Base-by-base conservation (phyloP, 2,113 vertebrate species). In the Osmerus mordax region DNA sequence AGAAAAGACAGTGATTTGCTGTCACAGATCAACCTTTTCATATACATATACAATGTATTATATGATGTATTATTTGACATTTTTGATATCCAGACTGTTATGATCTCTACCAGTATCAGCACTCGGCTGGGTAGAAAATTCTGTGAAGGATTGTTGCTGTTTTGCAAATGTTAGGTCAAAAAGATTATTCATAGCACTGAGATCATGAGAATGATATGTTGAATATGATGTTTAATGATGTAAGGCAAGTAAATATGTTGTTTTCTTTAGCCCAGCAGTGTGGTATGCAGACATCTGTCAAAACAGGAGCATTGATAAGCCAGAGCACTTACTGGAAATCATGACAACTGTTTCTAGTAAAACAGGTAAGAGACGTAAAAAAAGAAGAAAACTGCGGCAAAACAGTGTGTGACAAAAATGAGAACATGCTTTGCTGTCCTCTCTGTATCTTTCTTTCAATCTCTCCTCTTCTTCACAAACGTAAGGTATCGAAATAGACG, bases 241-340 rank as follows among this genome's bases (percentile, higher is more conserved):
- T 16, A 16, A 23, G 14, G n/a, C 15, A 56, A 56, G n/a, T 9
- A 56, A 18, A 19, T 16, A 56, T 16, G 15, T 72, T 68, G 56
- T 32, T 86, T 53, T 89, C 80, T 78, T 59, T 78, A 90, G 87
- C 56, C 74, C 56, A 0, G 65, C 55, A 7, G 76, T 74, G 88
- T 87, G 63, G 88, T 89, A 87, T 75, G 74, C 82, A 73, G 91
- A 77, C 82, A 29, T 72, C 83, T 70, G 82, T 90, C 93, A 83
- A 83, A 92, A 91, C 73, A 85, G 69, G 60, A 93, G 92, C 71
- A 90, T 83, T 78, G 93, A 85, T 32, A 80, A 88, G 59, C 66
- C 88, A 62, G 89, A 95, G 83, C 93, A 94, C 88, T 92, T 99
- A 83, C 89, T 92, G 84, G 94, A 94, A 78, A 87, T 94, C 83